Evolutionary conservation across 2,113 vertebrate species (phyloP).

Genomic region (Bungarus multicinctus): DNA sequence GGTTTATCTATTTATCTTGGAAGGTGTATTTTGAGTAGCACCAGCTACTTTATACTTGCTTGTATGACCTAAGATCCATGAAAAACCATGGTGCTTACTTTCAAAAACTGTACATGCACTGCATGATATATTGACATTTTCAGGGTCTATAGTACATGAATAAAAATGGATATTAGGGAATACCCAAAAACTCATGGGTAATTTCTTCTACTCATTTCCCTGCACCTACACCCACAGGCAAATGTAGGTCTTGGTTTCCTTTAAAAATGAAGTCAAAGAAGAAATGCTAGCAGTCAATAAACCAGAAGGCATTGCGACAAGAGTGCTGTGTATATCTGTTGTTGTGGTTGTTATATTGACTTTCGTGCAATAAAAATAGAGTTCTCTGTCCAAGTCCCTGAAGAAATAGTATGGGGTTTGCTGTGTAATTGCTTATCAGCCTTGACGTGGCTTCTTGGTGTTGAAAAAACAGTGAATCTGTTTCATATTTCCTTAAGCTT

Average conservation of each 20-base stretch:
- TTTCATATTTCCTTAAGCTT: constrained; percentile 72
- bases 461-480: constrained; percentile 72
- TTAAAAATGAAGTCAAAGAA: constrained; percentile 59
- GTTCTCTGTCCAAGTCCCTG: constrained; percentile 71
- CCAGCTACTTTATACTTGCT: background rate
- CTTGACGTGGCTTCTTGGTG: constrained; percentile 68
- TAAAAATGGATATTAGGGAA: background rate
- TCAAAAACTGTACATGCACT: background rate
- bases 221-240: constrained; percentile 41
- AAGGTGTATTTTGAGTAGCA: background rate
- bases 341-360: constrained; percentile 64
- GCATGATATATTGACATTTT: background rate
- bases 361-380: constrained; percentile 73
- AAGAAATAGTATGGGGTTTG: constrained; percentile 69
- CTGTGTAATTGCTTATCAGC: constrained; percentile 74
- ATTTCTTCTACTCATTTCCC: constrained; percentile 28
- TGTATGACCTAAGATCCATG: background rate
- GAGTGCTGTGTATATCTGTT: constrained; percentile 65
- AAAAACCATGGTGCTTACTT: background rate
- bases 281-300: constrained; percentile 62
- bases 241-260: constrained; percentile 57
- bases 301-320: constrained; percentile 65
- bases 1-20: background rate
- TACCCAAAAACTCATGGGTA: background rate
- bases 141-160: background rate